These are phyloP conservation scores for Notarius quadriscutis DNA, from an alignment of 2,113 vertebrate genomes.

Conservation along the genomic window DNA sequence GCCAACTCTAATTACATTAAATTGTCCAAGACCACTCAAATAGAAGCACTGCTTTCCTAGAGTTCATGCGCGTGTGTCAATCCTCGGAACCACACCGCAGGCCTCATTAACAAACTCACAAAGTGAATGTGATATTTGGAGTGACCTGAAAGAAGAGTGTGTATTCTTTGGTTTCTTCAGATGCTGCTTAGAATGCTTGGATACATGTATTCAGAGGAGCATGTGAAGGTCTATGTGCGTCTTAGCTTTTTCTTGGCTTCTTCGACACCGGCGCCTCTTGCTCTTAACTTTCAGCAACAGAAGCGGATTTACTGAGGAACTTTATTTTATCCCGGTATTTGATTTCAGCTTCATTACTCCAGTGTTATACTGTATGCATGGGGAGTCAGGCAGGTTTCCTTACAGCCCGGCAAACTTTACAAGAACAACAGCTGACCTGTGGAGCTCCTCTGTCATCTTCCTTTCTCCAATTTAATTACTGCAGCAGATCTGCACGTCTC, in stretches of 20 bases:
- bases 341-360: neutral
- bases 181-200: neutral
- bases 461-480: conserved; percentile 40
- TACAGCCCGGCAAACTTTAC: conserved; percentile 5
- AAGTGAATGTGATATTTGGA: neutral
- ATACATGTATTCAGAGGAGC: neutral
- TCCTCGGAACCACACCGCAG: neutral
- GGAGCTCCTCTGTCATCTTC: neutral
- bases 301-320: neutral
- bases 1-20: neutral
- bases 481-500: conserved; percentile 33
- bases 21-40: neutral
- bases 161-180: conserved; percentile 6
- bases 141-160: neutral
- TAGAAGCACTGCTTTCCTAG: neutral
- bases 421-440: conserved; percentile 22
- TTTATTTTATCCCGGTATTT: neutral
- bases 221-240: neutral
- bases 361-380: neutral
- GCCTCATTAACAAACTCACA: neutral
- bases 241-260: neutral
- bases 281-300: neutral
- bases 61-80: neutral
- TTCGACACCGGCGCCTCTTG: neutral
- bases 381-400: neutral